Base-by-base conservation (phyloP, 2,797 vertebrate genomes). In the Sebastes miniatus region DNA sequence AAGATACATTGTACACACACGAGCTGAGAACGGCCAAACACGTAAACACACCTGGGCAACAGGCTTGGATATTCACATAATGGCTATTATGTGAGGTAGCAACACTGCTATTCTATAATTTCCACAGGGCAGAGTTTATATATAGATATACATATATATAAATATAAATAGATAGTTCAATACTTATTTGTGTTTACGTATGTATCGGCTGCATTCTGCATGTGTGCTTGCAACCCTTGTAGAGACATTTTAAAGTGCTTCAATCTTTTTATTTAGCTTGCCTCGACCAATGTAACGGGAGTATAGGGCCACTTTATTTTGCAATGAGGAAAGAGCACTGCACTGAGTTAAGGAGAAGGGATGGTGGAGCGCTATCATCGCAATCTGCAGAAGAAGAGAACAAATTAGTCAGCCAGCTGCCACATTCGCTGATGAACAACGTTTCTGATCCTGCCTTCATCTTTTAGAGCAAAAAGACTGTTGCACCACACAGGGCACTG, bases 151-250 rank as follows among this genome's bases (percentile, higher is more conserved):
- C 72, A 89, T 77, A 88, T 83, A 89, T 74, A 89, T 22, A n/a
- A n/a, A 34, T 22, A 8, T 7, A 39, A 24, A 43, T 39, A 65
- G 73, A 83, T 91, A 92, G 80, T 82, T 88, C 86, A 83, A 88
- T 91, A 91, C 81, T 89, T 94, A 89, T 93, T 94, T 95, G 93
- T 96, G 89, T 95, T 95, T 62, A 87, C 82, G 86, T 95, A 90
- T 89, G 91, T 94, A 94, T 87, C 59, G 76, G 94, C 90, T 94
- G 93, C 94, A 95, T 92, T 94, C 90, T 95, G 95, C 95, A 96
- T 92, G 96, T 93, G 95, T 91, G 93, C 94, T 95, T 94, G 94
- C 91, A 89, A 88, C 83, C 80, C 76, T 90, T 86, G 76, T 91
- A 88, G 74, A 91, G 85, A 91, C 86, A 87, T 93, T 88, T 92